Evolutionary conservation across 2,113 vertebrate genomes (phyloP).

Genomic region (Chascanopsetta lugubris): DNA sequence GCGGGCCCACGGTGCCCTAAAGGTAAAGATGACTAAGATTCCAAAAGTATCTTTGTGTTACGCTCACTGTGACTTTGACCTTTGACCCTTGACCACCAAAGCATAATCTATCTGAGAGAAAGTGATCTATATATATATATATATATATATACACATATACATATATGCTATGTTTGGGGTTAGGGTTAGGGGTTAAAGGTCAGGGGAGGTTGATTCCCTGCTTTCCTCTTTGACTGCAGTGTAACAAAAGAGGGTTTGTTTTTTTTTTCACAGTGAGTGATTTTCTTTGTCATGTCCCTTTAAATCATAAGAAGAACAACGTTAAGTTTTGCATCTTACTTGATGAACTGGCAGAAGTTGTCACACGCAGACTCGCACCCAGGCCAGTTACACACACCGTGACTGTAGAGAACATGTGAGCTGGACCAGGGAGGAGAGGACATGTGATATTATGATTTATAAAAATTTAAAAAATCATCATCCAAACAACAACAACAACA

Average conservation of each 20-base stretch:
- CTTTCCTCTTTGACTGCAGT: neutral
- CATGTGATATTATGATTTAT: slow-evolving; percentile 11
- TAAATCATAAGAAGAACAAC: neutral
- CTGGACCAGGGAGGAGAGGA: slow-evolving; percentile 76
- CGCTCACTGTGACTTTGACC: too few relatives aligned
- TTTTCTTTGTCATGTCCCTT: neutral
- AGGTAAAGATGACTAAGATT: too few relatives aligned
- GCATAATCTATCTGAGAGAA: too few relatives aligned
- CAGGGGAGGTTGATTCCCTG: too few relatives aligned
- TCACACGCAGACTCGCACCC: slow-evolving; percentile 93
- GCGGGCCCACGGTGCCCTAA: too few relatives aligned
- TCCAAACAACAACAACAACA: slow-evolving; percentile 20
- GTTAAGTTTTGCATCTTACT: too few relatives aligned
- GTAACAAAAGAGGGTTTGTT: neutral
- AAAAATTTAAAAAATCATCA: slow-evolving; percentile 8
- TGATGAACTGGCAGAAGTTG: slow-evolving; percentile 91
- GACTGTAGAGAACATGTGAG: slow-evolving; percentile 88
- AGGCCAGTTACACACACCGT: slow-evolving; percentile 95
- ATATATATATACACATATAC: too few relatives aligned
- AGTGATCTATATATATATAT: too few relatives aligned
- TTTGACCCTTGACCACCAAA: neutral
- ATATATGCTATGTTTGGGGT: too few relatives aligned
- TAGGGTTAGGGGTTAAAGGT: too few relatives aligned
- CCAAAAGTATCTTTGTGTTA: too few relatives aligned
- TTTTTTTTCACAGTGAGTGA: neutral